Conservation (phyloP, 2,888 invertebrate genomes). For the Timema podura region DNA sequence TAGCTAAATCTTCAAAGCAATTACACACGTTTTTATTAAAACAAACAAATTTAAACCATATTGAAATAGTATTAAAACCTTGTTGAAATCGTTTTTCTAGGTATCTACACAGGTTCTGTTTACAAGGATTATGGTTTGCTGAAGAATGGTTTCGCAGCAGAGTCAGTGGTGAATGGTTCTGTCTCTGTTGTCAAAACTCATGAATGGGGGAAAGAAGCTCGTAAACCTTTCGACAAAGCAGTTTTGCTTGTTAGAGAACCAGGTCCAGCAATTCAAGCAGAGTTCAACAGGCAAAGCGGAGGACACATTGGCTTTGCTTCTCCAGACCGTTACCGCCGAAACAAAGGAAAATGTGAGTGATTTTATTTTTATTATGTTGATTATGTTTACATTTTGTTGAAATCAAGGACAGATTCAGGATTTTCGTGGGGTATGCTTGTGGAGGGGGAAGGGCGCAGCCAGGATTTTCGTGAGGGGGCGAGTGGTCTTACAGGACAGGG, state of each 20-base stretch:
- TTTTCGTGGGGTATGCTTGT: too few relatives aligned
- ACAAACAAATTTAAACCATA: not conserved
- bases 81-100: conserved; percentile 44
- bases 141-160: conserved; percentile 76
- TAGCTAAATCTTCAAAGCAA: not conserved
- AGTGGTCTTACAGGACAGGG: too few relatives aligned
- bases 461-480: too few relatives aligned
- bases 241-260: conserved; percentile 68
- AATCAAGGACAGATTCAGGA: too few relatives aligned
- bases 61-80: too few relatives aligned
- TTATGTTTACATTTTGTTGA: too few relatives aligned
- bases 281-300: conserved; percentile 74
- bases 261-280: conserved; percentile 68
- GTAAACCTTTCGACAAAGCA: conserved; percentile 60
- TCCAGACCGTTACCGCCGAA: conserved; percentile 58
- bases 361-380: not conserved
- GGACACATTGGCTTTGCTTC: conserved; percentile 78
- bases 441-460: too few relatives aligned
- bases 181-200: conserved; percentile 77
- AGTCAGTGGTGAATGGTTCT: conserved; percentile 69
- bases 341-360: conserved; percentile 57
- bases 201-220: conserved; percentile 61
- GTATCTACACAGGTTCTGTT: conserved; percentile 71
- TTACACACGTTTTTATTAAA: not conserved
- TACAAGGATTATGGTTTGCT: conserved; percentile 76